These are phyloP conservation scores for Ectemnius lituratus DNA, from an alignment of 2,888 invertebrate species.

Conservation along the genomic window DNA sequence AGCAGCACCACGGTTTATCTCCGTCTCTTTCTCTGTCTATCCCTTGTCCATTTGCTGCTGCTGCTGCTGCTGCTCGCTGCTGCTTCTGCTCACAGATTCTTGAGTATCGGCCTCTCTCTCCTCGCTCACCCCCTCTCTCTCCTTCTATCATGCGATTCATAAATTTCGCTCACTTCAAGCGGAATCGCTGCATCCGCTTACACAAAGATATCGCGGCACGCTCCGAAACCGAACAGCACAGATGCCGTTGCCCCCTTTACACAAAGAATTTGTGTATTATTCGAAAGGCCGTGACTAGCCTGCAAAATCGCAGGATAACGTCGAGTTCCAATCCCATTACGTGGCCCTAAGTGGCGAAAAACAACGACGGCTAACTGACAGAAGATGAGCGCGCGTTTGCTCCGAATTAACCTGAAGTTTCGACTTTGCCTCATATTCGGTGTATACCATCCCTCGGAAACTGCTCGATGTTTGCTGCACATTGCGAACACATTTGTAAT, in stretches of 20 bases:
- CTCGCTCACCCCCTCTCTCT: constrained; percentile 11
- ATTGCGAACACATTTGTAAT: too few species aligned
- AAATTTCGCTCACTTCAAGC: constrained; percentile 46
- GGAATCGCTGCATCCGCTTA: constrained; percentile 15
- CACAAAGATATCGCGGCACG: constrained; percentile 8
- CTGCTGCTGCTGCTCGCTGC: constrained; percentile 6
- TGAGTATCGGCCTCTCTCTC: constrained; percentile 22
- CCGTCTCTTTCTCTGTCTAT: constrained; percentile 26
- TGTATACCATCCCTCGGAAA: neutral
- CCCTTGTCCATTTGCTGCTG: constrained; percentile 19
- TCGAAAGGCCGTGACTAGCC: too few species aligned
- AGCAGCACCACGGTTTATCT: constrained; percentile 28
- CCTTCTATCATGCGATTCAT: constrained; percentile 46
- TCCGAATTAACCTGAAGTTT: constrained; percentile 33
- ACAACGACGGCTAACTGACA: constrained; percentile 16
- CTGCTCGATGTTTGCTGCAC: too few species aligned
- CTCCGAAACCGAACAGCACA: too few species aligned
- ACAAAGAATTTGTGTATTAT: too few species aligned
- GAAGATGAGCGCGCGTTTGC: constrained; percentile 33
- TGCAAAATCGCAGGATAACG: too few species aligned
- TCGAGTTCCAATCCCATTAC: constrained; percentile 14
- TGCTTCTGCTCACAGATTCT: constrained; percentile 21
- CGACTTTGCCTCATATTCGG: constrained; percentile 7
- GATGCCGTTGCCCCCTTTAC: too few species aligned
- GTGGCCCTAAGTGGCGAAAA: constrained; percentile 19